Percentiles rank a stretch among this genome's conserved stretches.
These are phyloP conservation scores for Zaprionus gabonicus DNA, from an alignment of 1,140 invertebrate species.

Conservation along the genomic window DNA sequence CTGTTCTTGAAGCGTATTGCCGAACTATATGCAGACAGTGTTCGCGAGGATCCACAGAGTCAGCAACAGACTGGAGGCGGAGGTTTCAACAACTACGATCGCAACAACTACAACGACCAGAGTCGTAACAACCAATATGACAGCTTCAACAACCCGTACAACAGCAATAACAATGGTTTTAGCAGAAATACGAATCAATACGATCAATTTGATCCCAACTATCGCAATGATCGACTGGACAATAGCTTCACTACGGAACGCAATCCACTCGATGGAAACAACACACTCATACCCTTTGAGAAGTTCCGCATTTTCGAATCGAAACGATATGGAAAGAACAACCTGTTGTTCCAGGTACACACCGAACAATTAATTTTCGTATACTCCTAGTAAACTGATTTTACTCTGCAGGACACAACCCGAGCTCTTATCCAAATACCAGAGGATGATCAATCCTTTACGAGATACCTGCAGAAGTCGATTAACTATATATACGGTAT, in stretches of 20 bases:
- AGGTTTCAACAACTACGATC: slow-evolving; percentile 48
- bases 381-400: neutral
- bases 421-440: slow-evolving; percentile 87
- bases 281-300: slow-evolving; percentile 84
- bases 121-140: slow-evolving; percentile 36
- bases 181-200: slow-evolving; percentile 52
- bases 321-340: slow-evolving; percentile 87
- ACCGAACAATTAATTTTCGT: neutral
- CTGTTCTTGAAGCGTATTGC: slow-evolving; percentile 86
- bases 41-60: slow-evolving; percentile 52
- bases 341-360: slow-evolving; percentile 89
- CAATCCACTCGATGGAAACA: slow-evolving; percentile 51
- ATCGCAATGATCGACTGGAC: slow-evolving; percentile 68
- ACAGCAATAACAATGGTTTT: slow-evolving; percentile 54
- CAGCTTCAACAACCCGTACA: slow-evolving; percentile 56
- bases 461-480: slow-evolving; percentile 88
- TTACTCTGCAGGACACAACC: slow-evolving; percentile 88
- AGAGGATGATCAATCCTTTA: slow-evolving; percentile 86
- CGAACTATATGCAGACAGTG: slow-evolving; percentile 84
- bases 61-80: slow-evolving; percentile 35
- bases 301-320: slow-evolving; percentile 90
- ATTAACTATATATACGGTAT: slow-evolving; percentile 90
- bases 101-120: slow-evolving; percentile 59
- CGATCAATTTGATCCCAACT: slow-evolving; percentile 55
- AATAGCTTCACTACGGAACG: slow-evolving; percentile 72